These are phyloP conservation scores for Chrysogorgia sp. DNA, from an alignment of 92 coral and sea anemone species.

Conservation along the genomic window DNA sequence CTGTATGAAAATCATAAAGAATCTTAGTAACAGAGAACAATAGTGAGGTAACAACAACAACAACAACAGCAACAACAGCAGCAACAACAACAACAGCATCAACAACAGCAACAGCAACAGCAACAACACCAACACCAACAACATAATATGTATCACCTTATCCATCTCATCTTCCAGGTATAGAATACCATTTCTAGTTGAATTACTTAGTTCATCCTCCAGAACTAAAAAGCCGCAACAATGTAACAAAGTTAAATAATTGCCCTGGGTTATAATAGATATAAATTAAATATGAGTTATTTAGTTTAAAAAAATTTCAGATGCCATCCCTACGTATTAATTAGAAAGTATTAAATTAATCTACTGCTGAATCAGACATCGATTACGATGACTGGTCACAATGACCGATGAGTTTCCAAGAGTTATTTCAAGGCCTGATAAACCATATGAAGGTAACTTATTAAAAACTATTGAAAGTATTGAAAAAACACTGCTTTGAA, in stretches of 20 bases:
- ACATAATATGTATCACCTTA: neutral
- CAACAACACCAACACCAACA: neutral
- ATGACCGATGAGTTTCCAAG: too few species aligned
- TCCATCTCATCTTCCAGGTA: constrained; percentile 90
- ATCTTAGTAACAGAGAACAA: neutral
- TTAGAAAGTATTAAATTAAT: too few species aligned
- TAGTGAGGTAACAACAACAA: neutral
- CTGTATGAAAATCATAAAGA: constrained; percentile 40
- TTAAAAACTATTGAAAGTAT: too few species aligned
- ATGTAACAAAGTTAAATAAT: constrained; percentile 1
- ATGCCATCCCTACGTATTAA: too few species aligned
- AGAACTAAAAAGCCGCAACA: constrained; percentile 53
- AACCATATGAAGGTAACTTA: too few species aligned
- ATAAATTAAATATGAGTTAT: too few species aligned
- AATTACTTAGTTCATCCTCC: constrained; percentile 96
- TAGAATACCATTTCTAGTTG: constrained; percentile 85
- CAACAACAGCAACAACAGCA: neutral
- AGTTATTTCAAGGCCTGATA: too few species aligned
- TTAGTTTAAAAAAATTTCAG: too few species aligned
- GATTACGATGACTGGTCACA: too few species aligned
- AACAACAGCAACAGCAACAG: neutral
- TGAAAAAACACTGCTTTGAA: too few species aligned
- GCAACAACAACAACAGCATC: neutral
- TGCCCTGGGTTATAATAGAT: neutral
- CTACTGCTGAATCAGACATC: too few species aligned